Evolutionary conservation across 1,140 invertebrate genomes (phyloP).

Genomic region (Grapholita molesta): DNA sequence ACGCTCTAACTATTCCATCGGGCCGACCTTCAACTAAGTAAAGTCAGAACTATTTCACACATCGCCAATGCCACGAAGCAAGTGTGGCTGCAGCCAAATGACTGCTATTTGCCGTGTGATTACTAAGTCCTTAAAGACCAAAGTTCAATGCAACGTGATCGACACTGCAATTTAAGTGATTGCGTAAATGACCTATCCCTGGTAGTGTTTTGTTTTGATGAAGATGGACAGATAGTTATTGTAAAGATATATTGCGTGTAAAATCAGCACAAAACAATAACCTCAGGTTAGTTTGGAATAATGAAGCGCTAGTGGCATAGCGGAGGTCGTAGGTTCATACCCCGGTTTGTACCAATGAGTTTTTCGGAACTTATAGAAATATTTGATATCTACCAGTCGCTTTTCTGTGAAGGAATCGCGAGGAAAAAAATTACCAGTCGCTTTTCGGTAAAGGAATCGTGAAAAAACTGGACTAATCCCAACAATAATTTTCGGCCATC

Average conservation of each 20-base stretch:
- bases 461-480: too few relatives aligned
- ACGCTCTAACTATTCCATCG: not conserved
- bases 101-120: constrained; percentile 12
- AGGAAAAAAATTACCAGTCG: too few relatives aligned
- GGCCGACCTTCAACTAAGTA: not conserved
- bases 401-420: too few relatives aligned
- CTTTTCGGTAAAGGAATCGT: too few relatives aligned
- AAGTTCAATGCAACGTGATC: constrained; percentile 14
- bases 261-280: not conserved
- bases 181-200: constrained; percentile 1
- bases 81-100: constrained; percentile 3
- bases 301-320: too few relatives aligned
- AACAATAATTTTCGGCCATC: too few relatives aligned
- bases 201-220: constrained; percentile 8
- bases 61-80: constrained; percentile 2
- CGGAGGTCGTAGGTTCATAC: too few relatives aligned
- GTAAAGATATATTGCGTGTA: not conserved
- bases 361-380: too few relatives aligned
- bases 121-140: constrained; percentile 13
- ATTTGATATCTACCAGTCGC: too few relatives aligned
- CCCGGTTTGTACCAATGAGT: too few relatives aligned
- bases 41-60: constrained; percentile 2
- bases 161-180: constrained; percentile 9
- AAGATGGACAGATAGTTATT: not conserved
- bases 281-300: too few relatives aligned